These are phyloP conservation scores for Emys orbicularis DNA, from an alignment of 2,797 vertebrate species.

Conservation along the genomic window DNA sequence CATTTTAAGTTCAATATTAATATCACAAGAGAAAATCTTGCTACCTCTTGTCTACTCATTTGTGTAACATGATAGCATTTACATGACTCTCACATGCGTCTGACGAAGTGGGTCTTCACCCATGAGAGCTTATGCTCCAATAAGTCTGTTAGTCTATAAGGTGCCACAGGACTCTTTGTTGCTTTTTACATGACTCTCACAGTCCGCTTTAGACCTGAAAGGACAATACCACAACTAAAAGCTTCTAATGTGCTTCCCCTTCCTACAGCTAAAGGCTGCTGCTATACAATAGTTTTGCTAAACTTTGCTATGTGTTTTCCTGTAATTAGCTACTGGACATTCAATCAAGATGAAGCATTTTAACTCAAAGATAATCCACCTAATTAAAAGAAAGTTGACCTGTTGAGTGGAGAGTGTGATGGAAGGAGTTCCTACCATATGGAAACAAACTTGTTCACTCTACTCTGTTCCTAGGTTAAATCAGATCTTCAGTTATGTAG, in stretches of 20 bases:
- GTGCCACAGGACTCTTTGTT: too few species aligned
- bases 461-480: background rate
- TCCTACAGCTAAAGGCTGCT: background rate
- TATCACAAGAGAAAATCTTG: background rate
- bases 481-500: rapidly evolving
- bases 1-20: background rate
- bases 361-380: background rate
- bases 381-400: background rate
- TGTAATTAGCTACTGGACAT: background rate
- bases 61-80: background rate
- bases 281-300: background rate
- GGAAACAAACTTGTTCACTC: background rate
- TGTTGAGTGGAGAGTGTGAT: background rate
- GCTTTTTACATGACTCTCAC: background rate
- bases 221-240: background rate
- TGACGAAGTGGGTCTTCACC: too few species aligned
- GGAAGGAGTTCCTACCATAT: background rate
- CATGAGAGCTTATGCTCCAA: too few species aligned
- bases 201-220: rapidly evolving
- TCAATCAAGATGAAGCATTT: background rate
- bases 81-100: background rate
- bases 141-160: too few species aligned
- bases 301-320: background rate
- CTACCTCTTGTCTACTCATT: background rate
- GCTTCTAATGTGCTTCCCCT: background rate